A percentile compares a stretch with the other conserved stretches of the same genome.
Evolutionary conservation across 2,113 vertebrate species (phyloP).

Genomic region (Trichechus manatus): DNA sequence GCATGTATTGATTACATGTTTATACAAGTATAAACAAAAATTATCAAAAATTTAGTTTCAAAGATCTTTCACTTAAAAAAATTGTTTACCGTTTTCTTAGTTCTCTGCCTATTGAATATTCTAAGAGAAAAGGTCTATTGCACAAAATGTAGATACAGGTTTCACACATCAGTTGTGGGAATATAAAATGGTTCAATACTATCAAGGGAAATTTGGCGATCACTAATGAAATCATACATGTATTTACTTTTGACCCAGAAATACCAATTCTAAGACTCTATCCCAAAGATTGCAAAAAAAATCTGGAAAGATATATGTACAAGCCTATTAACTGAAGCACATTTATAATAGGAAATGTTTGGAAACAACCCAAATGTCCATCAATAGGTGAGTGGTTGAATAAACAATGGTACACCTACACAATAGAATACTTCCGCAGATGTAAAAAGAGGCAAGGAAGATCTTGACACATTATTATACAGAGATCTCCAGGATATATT

Average conservation of each 20-base stretch:
- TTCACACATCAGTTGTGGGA: constrained; percentile 28
- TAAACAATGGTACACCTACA: background rate
- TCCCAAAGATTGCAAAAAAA: constrained; percentile 26
- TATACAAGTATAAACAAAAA: background rate
- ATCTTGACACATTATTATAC: background rate
- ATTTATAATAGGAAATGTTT: constrained; percentile 26
- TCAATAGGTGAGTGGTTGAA: background rate
- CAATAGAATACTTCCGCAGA: background rate
- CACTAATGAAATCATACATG: background rate
- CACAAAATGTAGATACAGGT: background rate
- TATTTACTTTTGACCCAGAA: constrained; percentile 28
- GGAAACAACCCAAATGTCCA: background rate
- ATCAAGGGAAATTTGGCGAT: constrained; percentile 13
- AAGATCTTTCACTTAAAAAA: constrained; percentile 51
- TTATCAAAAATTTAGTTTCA: constrained; percentile 23
- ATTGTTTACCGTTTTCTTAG: background rate
- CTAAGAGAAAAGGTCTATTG: constrained; percentile 23
- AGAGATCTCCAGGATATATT: background rate
- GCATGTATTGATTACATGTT: background rate
- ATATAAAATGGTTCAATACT: constrained; percentile 7
- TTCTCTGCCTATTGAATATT: constrained; percentile 29
- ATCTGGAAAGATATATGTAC: background rate
- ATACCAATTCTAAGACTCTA: constrained; percentile 42
- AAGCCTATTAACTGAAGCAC: background rate
- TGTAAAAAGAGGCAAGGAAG: background rate